Base-by-base conservation (phyloP, 2,113 vertebrate genomes). In the Onychorhynchus coronatus region DNA sequence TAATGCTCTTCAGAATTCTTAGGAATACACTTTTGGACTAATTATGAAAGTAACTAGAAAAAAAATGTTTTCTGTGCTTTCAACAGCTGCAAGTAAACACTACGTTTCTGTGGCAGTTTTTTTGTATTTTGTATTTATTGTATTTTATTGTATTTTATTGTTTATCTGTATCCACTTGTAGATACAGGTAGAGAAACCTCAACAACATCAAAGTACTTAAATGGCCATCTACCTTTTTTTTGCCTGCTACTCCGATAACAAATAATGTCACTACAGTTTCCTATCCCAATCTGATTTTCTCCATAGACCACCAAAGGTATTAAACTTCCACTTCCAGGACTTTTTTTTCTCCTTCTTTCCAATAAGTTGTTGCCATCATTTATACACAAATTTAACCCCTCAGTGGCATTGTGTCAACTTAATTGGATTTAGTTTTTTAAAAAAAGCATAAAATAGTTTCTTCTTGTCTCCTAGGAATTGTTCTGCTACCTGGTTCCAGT, bases 171-270 rank as follows among this genome's bases (percentile, higher is more conserved):
- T 61, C 80, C 37, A 78, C 24, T 96, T 92, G 24, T 55, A 79
- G 75, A 61, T 85, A 91, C 1, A 24, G 87, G 80, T 59, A 79
- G 61, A 94, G 89, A 92, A 77, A 95, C 18, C 65, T 83, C 92
- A 97, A 95, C 49, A 95, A 80, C 27, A 91, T 88, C 91, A 88
- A 96, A 97, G 96, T 93, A 84, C 35, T 84, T 97, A 71, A 89
- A 66, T 97, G 94, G 93, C 91, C 75, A 94, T 39, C 50, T 95
- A 58, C 67, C 84, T 80, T 78, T 93, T 93, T 80, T 90, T 95
- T 84, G 66, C 63, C 86, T 82, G 31, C 44, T 91, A n/a, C 79
- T 79, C 31, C 65, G 44, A 88, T 71, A 93, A 94, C 81, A 49
- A 95, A 94, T 94, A 42, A 91, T 85, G 94, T 94, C 91, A 93